phyloP scores from a whole-genome alignment of 2,113 vertebrate genomes.

The Panthera tigris region DNA sequence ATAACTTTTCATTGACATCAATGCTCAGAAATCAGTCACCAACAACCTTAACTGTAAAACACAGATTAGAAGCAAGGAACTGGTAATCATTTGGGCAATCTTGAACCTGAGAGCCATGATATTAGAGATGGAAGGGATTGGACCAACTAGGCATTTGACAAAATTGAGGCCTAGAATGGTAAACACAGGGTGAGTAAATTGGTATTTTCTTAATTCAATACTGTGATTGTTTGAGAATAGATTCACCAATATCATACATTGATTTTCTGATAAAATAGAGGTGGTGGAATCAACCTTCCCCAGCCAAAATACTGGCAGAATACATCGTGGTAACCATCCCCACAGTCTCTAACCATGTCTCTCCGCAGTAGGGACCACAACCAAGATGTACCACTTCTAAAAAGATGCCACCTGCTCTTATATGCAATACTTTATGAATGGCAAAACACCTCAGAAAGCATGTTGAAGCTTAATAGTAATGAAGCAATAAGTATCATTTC shows the following conservation, averaged over 20 bases:
- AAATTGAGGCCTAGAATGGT: background rate
- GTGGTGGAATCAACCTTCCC: background rate
- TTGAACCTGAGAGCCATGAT: background rate
- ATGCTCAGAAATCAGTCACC: constrained; percentile 32
- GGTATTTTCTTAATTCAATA: background rate
- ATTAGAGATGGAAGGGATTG: background rate
- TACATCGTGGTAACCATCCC: background rate
- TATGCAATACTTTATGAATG: background rate
- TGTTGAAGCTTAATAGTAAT: background rate
- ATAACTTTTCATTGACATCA: constrained; percentile 27
- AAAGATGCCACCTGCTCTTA: background rate
- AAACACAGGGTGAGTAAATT: background rate
- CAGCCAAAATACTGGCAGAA: background rate
- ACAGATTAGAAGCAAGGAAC: background rate
- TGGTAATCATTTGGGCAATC: background rate
- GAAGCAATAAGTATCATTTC: background rate
- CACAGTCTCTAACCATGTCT: background rate
- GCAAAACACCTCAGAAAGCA: background rate
- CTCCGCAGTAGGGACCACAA: background rate
- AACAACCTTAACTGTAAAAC: constrained; percentile 1
- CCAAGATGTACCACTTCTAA: background rate
- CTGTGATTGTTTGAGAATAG: background rate
- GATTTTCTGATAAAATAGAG: background rate
- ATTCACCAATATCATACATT: constrained; percentile 3
- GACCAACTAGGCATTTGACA: background rate